Base-by-base conservation (phyloP, 2,888 invertebrate species). In the Argyresthia goedartella region DNA sequence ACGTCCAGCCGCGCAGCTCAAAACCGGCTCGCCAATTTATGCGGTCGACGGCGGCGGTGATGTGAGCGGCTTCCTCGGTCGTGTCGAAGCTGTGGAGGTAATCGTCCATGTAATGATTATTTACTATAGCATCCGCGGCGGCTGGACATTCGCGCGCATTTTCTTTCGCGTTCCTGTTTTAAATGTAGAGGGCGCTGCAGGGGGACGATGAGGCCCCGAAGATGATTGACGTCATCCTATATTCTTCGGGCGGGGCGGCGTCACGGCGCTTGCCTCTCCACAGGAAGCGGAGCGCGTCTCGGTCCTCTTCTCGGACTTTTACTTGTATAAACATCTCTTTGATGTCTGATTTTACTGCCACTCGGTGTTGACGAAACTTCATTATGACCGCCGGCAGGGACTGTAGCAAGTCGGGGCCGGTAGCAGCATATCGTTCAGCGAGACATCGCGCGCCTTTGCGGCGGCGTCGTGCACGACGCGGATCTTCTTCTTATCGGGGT, bases 301-400 rank as follows among this genome's bases (percentile, higher is more conserved):
- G 61, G 51, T 71, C 69, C 11, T 58, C 58, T 9, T 54, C 46
- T 0, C 49, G 14, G 1, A 72, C 62, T 10, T 57, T 57, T 0
- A 71, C 53, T 41, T 64, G 68, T 4, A 61, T 53, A 48, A 69
- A 71, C 69, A 73, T 70, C 48, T 72, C 67, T 13, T 42, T 52
- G 1, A 62, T 62, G 49, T 60, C 62, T 0, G 58, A 59, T 1
- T 52, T 48, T 1, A 62, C 53, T 7, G 60, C 59, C 4, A 60
- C 16, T 3, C 1, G 8, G 8, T 56, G 52, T 13, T 56, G 53
- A 0, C 59, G 35, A 14, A 60, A 60, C 3, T 57, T 35, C 53
- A 60, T 55, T 6, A 62, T 11, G 6, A 62, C 55, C 8, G 59
- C 62, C 0, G 55, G 55, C 8, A 62, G 51, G 0, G 60, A 60